A percentile compares a stretch with the other conserved stretches of the same genome.
Evolutionary conservation across 1,140 invertebrate genomes (phyloP).

Genomic region (Homalodisca vitripennis): DNA sequence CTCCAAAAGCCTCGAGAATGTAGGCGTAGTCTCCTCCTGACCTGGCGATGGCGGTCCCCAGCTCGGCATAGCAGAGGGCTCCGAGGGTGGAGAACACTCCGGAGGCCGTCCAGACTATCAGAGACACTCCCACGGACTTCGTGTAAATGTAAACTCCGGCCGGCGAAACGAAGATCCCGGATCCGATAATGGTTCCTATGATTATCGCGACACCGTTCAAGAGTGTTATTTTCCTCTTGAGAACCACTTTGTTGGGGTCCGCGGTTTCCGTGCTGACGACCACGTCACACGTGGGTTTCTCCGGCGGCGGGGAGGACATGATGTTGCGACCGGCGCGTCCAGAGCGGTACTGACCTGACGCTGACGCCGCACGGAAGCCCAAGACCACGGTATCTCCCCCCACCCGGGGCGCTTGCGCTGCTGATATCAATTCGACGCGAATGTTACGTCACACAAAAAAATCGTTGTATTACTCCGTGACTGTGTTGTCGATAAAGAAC

Average conservation of each 20-base stretch:
- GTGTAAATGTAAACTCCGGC: conserved; percentile 64
- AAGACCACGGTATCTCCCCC: background rate
- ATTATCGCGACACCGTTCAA: conserved; percentile 86
- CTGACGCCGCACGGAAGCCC: background rate
- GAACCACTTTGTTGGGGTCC: conserved; percentile 56
- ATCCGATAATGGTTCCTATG: conserved; percentile 80
- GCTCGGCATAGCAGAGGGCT: conserved; percentile 81
- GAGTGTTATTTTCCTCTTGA: conserved; percentile 80
- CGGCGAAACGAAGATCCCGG: conserved; percentile 81
- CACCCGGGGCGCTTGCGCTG: background rate
- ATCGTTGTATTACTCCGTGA: no score
- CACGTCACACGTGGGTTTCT: background rate
- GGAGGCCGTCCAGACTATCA: conserved; percentile 71
- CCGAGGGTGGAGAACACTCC: conserved; percentile 74
- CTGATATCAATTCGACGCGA: no score
- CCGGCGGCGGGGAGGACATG: background rate
- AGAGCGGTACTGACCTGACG: no score
- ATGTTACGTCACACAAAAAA: no score
- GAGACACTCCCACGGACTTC: conserved; percentile 62
- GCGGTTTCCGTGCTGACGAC: conserved; percentile 3
- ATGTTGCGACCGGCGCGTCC: background rate
- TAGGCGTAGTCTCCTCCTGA: conserved; percentile 90
- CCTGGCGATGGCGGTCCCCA: conserved; percentile 66
- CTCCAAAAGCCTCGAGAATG: conserved; percentile 82
- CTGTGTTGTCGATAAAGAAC: no score